Evolutionary conservation across 1,140 invertebrate species (phyloP).

Genomic region (Lucilia sericata): DNA sequence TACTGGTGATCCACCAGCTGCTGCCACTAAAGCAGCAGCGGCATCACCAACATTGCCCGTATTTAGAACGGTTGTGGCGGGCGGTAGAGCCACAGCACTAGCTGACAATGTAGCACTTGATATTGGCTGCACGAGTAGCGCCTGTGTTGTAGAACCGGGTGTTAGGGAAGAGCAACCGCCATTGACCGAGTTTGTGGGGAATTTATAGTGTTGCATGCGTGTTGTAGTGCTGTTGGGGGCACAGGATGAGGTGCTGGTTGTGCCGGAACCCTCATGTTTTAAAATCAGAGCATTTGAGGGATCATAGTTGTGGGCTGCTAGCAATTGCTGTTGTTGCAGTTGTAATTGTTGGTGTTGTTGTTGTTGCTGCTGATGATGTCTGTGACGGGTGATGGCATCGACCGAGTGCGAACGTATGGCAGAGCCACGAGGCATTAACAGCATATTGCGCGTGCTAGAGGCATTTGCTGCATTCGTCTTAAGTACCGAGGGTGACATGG

Average conservation of each 20-base stretch:
- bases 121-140: conserved; percentile 62
- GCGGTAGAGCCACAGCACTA: conserved; percentile 49
- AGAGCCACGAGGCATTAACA: conserved; percentile 32
- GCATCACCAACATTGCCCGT: conserved; percentile 55
- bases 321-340: not conserved
- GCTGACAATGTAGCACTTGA: conserved; percentile 59
- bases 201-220: conserved; percentile 64
- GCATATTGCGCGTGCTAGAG: conserved; percentile 20
- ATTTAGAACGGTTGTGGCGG: conserved; percentile 46
- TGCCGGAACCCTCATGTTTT: conserved; percentile 61
- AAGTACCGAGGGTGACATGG: conserved; percentile 48
- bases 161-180: conserved; percentile 41
- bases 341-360: conserved; percentile 39
- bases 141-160: conserved; percentile 54
- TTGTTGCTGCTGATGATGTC: conserved; percentile 30
- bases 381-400: conserved; percentile 61
- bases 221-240: conserved; percentile 46
- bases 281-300: conserved; percentile 60
- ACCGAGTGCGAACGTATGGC: conserved; percentile 62
- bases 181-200: conserved; percentile 38
- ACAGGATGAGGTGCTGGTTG: conserved; percentile 48
- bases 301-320: conserved; percentile 54
- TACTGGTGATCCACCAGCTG: conserved; percentile 56
- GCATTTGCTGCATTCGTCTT: not conserved
- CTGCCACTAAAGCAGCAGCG: conserved; percentile 50